phyloP scores from a whole-genome alignment of 2,113 vertebrate genomes.

The Cervus canadensis region DNA sequence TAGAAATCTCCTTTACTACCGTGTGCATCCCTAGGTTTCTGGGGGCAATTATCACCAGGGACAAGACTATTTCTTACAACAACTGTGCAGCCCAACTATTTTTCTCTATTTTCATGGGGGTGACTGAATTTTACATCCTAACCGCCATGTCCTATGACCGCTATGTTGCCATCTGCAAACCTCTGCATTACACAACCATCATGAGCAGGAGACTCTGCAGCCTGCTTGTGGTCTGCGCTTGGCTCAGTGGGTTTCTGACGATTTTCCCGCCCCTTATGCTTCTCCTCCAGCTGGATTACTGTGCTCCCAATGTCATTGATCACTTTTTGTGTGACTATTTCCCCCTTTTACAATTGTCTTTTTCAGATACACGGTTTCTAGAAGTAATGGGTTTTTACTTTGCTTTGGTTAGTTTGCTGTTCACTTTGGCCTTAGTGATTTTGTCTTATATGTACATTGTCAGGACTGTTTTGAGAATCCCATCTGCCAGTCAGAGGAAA shows the following conservation, averaged over 20 bases:
- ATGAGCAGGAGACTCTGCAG: constrained; percentile 54
- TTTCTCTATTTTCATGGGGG: constrained; percentile 70
- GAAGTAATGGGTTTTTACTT: constrained; percentile 61
- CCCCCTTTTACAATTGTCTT: constrained; percentile 62
- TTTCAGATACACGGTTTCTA: constrained; percentile 57
- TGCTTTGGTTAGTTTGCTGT: constrained; percentile 43
- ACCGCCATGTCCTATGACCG: constrained; percentile 71
- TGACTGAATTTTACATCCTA: constrained; percentile 71
- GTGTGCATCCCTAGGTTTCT: constrained; percentile 64
- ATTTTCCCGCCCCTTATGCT: constrained; percentile 62
- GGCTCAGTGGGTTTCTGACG: constrained; percentile 50
- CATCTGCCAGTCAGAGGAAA: constrained; percentile 59
- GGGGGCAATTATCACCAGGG: constrained; percentile 49
- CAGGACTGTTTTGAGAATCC: constrained; percentile 61
- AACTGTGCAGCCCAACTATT: constrained; percentile 70
- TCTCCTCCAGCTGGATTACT: constrained; percentile 58
- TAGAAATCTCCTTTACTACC: constrained; percentile 63
- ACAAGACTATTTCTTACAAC: constrained; percentile 68
- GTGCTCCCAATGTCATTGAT: constrained; percentile 59
- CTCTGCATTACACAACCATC: constrained; percentile 44
- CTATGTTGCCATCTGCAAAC: constrained; percentile 70
- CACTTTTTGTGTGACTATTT: constrained; percentile 69
- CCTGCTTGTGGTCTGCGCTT: constrained; percentile 10
- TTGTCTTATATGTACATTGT: constrained; percentile 68
- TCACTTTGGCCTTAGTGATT: constrained; percentile 58